phyloP scores from a whole-genome alignment of 1,140 invertebrate species.

The Lordiphosa stackelbergi region DNA sequence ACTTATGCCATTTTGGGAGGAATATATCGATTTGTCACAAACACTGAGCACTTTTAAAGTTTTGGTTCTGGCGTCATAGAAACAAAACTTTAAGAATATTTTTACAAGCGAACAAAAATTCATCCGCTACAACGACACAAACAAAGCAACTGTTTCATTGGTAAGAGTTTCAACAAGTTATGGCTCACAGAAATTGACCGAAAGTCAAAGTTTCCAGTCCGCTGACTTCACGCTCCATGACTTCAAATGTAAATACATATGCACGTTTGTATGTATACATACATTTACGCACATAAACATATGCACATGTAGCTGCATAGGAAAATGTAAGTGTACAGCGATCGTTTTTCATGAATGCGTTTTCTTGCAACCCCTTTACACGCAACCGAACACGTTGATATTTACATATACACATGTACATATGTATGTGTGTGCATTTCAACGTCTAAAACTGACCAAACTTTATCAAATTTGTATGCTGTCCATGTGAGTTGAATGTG shows the following conservation, averaged over 20 bases:
- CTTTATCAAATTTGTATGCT: background rate
- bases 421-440: background rate
- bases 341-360: constrained; percentile 9
- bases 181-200: constrained; percentile 10
- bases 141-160: constrained; percentile 6
- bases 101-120: constrained; percentile 2
- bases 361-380: constrained; percentile 2
- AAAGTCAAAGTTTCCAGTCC: constrained; percentile 3
- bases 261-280: background rate
- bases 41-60: background rate
- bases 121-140: constrained; percentile 4
- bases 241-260: constrained; percentile 3
- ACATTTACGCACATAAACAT: background rate
- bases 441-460: background rate
- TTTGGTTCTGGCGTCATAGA: constrained; percentile 10
- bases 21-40: constrained; percentile 4
- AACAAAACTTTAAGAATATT: background rate
- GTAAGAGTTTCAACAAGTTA: constrained; percentile 4
- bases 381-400: background rate
- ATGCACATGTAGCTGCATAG: too few relatives aligned
- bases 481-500: too few relatives aligned
- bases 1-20: background rate
- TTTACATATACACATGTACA: too few relatives aligned
- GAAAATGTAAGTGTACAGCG: background rate
- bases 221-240: constrained; percentile 12